A percentile compares a stretch with the other conserved stretches of the same genome.
These are phyloP conservation scores for Chaetops frenatus DNA, from an alignment of 2,113 vertebrate genomes.

Conservation along the genomic window DNA sequence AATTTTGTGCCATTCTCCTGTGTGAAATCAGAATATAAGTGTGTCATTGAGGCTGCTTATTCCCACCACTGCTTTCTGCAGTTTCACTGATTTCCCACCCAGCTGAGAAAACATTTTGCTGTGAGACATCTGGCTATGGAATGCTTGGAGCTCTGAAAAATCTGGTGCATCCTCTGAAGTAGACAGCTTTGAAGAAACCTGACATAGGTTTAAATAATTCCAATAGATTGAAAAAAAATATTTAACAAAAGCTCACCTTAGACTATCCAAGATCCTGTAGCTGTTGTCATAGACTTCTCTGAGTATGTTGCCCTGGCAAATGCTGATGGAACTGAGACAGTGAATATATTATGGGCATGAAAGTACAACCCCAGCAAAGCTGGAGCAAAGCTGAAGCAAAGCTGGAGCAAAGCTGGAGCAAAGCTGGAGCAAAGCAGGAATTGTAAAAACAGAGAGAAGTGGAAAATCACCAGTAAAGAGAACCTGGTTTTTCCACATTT, in stretches of 20 bases:
- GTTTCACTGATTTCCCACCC: conserved; percentile 58
- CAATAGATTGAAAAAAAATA: background rate
- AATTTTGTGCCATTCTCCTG: conserved; percentile 56
- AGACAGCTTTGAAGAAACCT: background rate
- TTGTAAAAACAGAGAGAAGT: background rate
- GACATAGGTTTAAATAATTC: background rate
- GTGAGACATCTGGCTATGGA: conserved; percentile 69
- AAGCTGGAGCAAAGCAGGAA: background rate
- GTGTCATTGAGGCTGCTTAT: conserved; percentile 59
- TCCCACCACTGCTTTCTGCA: conserved; percentile 60
- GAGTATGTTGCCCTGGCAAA: background rate
- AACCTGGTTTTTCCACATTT: background rate
- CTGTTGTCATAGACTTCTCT: background rate
- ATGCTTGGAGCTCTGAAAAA: conserved; percentile 37
- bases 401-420: background rate
- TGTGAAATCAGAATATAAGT: conserved; percentile 62
- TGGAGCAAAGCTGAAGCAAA: background rate
- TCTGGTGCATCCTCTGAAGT: conserved; percentile 26
- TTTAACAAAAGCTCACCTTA: background rate
- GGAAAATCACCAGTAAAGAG: background rate
- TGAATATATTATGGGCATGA: background rate
- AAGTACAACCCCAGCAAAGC: background rate
- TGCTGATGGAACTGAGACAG: background rate
- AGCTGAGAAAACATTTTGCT: conserved; percentile 84
- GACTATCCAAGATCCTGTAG: background rate